Evolutionary conservation across 92 coral and sea anemone genomes (phyloP).

Genomic region (Nematostella vectensis): DNA sequence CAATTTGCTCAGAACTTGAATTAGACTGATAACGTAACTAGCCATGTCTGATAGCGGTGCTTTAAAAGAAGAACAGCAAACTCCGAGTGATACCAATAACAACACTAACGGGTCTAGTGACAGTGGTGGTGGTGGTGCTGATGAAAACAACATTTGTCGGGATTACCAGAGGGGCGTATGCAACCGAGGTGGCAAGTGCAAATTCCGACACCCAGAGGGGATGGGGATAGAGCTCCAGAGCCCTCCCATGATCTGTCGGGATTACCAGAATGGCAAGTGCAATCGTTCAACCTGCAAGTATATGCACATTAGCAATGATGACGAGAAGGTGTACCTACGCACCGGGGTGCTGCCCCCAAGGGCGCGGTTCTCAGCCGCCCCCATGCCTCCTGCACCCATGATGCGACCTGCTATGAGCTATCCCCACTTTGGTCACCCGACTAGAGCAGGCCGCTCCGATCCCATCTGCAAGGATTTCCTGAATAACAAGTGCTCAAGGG

Average conservation of each 20-base stretch:
- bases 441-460: constrained; percentile 63
- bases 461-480: constrained; percentile 93
- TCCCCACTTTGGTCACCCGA: constrained; percentile 16
- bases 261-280: constrained; percentile 97
- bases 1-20: too few species aligned
- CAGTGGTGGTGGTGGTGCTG: constrained; percentile 1
- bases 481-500: constrained; percentile 89
- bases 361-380: constrained; percentile 23
- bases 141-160: constrained; percentile 70
- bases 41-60: constrained; percentile 17
- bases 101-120: constrained; percentile 42
- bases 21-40: too few species aligned
- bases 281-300: constrained; percentile 85
- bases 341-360: constrained; percentile 83
- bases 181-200: constrained; percentile 93
- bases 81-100: constrained; percentile 47
- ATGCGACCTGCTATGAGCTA: constrained; percentile 16
- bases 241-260: constrained; percentile 97
- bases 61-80: constrained; percentile 24
- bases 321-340: constrained; percentile 81
- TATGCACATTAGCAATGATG: constrained; percentile 72
- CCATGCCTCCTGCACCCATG: constrained; percentile 10
- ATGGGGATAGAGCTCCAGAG: constrained; percentile 89
- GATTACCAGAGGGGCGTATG: constrained; percentile 98
- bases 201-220: constrained; percentile 91